Evolutionary conservation across 2,113 vertebrate genomes (phyloP), one percentile per base, ranked within the genome.

Genomic region (Tiliqua scincoides): DNA sequence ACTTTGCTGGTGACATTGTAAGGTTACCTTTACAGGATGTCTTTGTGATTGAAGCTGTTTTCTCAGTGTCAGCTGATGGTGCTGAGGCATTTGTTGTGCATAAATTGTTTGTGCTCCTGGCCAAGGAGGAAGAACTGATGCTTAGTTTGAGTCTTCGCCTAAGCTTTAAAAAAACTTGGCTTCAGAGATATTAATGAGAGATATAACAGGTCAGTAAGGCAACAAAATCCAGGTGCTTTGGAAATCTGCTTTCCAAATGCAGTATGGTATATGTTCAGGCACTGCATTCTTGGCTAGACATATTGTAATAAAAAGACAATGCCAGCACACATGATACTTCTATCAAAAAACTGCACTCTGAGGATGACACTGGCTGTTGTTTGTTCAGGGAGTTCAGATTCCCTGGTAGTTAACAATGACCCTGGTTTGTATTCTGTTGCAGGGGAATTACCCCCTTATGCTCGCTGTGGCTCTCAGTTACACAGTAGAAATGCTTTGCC

Each of bases 1-100:
- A 81, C 88, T 91, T 91, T 89, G 84, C 72, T 30, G 30, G 3
- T 72, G 85, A 87, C 52, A 52, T 48, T 90, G 86, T 65, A 57
- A 84, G 67, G 21, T 15, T 82, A 30, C 54, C 72, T 76, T 85
- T 79, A 3, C 72, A 6, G 0, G 2, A 79, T 65, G 68, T 52
- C 43, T 83, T 18, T 52, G 6, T 59, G 43, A 86, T 61, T 30
- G 82, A n/a, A 83, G 1, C 21, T 59, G 25, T 67, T 90, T 83
- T 74, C 27, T 1, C n/a, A 15, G n/a, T 73, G 67, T 23, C 71
- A 14, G 0, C 8, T 48, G 43, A 48, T 43, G 61, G 8, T 48
- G 76, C 72, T 78, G 23, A 30, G 54, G 35, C 27, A 1, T 2
- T 6, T 20, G 85, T 70, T 62, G 15, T 12, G 32, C 12, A 25